Evolutionary conservation across 2,888 invertebrate species (phyloP), one percentile per base, ranked within the genome.

Genomic region (Orgyia antiqua): DNA sequence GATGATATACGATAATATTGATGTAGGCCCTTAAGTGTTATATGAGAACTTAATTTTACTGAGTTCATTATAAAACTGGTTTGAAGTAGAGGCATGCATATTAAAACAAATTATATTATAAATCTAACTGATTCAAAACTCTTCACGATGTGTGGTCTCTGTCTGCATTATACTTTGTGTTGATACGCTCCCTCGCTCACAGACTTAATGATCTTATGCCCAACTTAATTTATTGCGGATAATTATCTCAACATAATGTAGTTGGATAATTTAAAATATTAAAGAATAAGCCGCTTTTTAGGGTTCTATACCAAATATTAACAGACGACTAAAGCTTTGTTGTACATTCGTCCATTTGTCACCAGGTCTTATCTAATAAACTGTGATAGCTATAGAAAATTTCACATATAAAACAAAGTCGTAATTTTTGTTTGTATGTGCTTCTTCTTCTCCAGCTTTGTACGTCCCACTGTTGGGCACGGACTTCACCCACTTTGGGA

Each of bases 131-230:
- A 42, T 40, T 35, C 18, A 23, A 33, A 39, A 45, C 38, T 42
- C 45, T 31, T 28, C 60, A 27, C 44, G 37, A 47, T 61, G 60
- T 63, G 60, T 60, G 61, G 63, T 63, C n/a, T n/a, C n/a, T n/a
- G n/a, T n/a, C 63, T 33, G 24, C 3, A 25, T 39, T 21, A 39
- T 39, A 47, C 45, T 54, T 42, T 45, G 43, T 45, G 32, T 49
- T 33, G 33, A 42, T 34, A 36, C 29, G 29, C 33, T 26, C 31
- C 40, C 30, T 36, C 21, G 40, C 27, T 27, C 33, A 39, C 23
- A 33, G 27, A 24, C 31, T 50, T 55, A 56, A 51, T 45, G 49
- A 45, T 33, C 45, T 50, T 44, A 51, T 37, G 44, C 39, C 49
- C 42, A 45, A 47, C 41, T 54, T 60, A 51, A 55, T 64, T 64